Conservation (phyloP, 1,140 invertebrate species). For the Acromyrmex echinatior region DNA sequence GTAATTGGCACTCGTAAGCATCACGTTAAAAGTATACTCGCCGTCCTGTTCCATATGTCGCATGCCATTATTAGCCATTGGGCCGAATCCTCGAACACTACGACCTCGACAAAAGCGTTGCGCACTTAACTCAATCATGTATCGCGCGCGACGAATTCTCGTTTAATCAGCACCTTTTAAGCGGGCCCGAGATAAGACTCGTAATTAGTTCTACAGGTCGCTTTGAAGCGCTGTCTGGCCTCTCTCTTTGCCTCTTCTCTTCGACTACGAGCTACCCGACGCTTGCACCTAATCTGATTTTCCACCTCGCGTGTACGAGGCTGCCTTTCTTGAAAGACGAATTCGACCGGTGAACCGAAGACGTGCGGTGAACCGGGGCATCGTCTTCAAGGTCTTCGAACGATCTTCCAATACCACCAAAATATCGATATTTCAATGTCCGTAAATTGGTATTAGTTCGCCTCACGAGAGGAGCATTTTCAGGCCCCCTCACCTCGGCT, state of each 20-base stretch:
- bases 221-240: slow-evolving; percentile 62
- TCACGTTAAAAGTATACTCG: slow-evolving; percentile 34
- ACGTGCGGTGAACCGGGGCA: slow-evolving; percentile 20
- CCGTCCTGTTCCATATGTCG: not conserved
- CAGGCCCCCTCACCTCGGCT: not conserved
- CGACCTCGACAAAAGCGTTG: slow-evolving; percentile 45
- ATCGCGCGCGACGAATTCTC: slow-evolving; percentile 58
- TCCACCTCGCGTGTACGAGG: slow-evolving; percentile 62
- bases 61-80: slow-evolving; percentile 39
- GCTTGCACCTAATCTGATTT: slow-evolving; percentile 72
- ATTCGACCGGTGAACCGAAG: slow-evolving; percentile 42
- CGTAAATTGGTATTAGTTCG: not conserved
- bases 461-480: not conserved
- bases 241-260: not conserved
- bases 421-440: slow-evolving; percentile 50
- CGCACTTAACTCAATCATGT: slow-evolving; percentile 52
- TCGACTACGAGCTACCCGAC: slow-evolving; percentile 45
- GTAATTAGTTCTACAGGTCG: slow-evolving; percentile 74
- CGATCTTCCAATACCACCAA: slow-evolving; percentile 13
- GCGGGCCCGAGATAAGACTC: slow-evolving; percentile 64
- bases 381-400: slow-evolving; percentile 46
- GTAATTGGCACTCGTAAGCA: slow-evolving; percentile 35
- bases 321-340: slow-evolving; percentile 61
- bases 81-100: slow-evolving; percentile 23
- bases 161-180: slow-evolving; percentile 75